Evolutionary conservation across 2,113 vertebrate genomes (phyloP).

Genomic region (Brienomyrus longianalis): DNA sequence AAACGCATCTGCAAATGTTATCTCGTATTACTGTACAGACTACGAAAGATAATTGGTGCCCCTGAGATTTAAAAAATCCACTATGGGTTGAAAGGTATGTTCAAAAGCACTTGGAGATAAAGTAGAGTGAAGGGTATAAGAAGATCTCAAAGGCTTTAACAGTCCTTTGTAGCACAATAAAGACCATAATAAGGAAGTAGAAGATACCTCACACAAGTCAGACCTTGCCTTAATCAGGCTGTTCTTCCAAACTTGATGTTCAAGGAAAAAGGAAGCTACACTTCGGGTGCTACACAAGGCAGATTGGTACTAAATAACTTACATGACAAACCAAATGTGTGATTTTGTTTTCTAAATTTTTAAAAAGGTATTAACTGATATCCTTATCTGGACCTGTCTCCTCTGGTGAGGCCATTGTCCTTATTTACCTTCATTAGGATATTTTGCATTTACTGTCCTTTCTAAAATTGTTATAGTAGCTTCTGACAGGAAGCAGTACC

Average conservation of each 20-base stretch:
- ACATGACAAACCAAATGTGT: neutral
- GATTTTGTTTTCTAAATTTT: neutral
- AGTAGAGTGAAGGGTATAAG: neutral
- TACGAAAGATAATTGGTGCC: neutral
- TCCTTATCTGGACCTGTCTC: neutral
- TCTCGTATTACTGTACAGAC: neutral
- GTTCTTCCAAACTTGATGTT: neutral
- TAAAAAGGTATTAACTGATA: neutral
- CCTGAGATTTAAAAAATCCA: neutral
- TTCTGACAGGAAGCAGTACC: neutral
- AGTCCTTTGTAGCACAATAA: neutral
- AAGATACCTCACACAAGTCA: neutral
- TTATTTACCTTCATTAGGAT: neutral
- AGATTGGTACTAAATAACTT: neutral
- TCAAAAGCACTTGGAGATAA: neutral
- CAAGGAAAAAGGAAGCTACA: neutral
- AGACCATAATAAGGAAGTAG: neutral
- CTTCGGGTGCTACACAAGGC: neutral
- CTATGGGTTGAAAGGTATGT: neutral
- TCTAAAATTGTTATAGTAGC: neutral
- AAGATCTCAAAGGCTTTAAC: neutral
- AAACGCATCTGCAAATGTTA: neutral
- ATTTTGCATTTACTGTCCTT: neutral
- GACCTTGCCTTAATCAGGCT: neutral
- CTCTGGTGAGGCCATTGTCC: neutral